Conservation (phyloP, 2,888 invertebrate genomes). For the Noctua janthina region DNA sequence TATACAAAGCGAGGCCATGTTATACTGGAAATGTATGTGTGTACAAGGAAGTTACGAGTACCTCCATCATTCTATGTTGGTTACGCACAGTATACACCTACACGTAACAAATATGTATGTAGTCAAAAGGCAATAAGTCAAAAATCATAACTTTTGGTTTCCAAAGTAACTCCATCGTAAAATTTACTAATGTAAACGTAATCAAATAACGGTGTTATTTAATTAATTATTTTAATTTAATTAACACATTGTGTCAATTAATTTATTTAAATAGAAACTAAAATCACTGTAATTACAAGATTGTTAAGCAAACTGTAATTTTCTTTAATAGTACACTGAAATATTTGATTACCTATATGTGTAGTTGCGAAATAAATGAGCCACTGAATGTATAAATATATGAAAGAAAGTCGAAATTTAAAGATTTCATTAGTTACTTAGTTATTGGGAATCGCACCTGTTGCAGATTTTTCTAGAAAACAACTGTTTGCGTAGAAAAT, state of each 20-base stretch:
- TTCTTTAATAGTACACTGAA: conserved; percentile 54
- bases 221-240: conserved; percentile 61
- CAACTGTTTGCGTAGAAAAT: conserved; percentile 29
- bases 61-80: background rate
- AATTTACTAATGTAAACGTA: conserved; percentile 36
- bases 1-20: background rate
- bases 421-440: conserved; percentile 72
- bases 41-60: background rate
- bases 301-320: conserved; percentile 45
- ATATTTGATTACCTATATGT: conserved; percentile 38
- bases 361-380: conserved; percentile 58
- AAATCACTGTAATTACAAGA: conserved; percentile 52
- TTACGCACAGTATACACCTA: background rate
- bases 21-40: background rate
- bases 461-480: conserved; percentile 63
- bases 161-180: background rate
- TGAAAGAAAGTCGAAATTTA: conserved; percentile 66
- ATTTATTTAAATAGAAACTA: conserved; percentile 70
- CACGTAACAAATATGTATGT: background rate
- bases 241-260: conserved; percentile 73
- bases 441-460: conserved; percentile 51
- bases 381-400: conserved; percentile 67
- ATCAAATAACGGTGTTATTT: conserved; percentile 61
- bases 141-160: background rate
- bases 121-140: conserved; percentile 1